Conservation (phyloP, 2,888 invertebrate genomes). For the Eilema griseolum region DNA sequence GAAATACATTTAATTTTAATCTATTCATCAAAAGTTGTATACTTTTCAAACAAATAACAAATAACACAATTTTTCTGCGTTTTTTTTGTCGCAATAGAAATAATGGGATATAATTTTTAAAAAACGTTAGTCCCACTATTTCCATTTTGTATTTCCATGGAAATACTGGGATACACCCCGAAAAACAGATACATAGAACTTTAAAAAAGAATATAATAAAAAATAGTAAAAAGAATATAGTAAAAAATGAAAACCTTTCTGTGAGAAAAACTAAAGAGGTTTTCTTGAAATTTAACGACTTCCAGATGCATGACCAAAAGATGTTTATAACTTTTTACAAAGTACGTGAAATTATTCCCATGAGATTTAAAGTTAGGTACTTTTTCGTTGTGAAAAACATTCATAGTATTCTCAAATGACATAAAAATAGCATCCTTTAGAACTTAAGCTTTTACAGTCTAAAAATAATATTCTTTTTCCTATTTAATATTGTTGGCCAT, state of each 20-base stretch:
- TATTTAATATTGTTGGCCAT: constrained; percentile 44
- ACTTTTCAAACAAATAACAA: too few species aligned
- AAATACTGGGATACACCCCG: too few species aligned
- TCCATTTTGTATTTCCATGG: too few species aligned
- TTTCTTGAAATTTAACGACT: neutral
- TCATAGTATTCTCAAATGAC: neutral
- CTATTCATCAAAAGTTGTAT: too few species aligned
- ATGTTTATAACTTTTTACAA: neutral
- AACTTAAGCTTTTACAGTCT: constrained; percentile 14
- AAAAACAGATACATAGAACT: too few species aligned
- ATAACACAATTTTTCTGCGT: too few species aligned
- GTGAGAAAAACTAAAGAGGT: neutral
- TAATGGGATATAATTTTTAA: too few species aligned
- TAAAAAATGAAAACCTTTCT: neutral
- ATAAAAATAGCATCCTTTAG: neutral
- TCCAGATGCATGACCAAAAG: neutral
- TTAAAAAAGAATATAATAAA: too few species aligned
- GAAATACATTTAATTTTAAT: too few species aligned
- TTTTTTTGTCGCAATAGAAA: too few species aligned
- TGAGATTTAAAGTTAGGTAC: constrained; percentile 1
- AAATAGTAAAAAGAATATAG: too few species aligned
- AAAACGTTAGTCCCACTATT: too few species aligned
- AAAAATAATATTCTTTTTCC: constrained; percentile 17
- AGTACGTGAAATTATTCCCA: neutral
- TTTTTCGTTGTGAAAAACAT: neutral